These are phyloP conservation scores for Anas platyrhynchos DNA, from an alignment of 2,113 vertebrate genomes.

Conservation along the genomic window DNA sequence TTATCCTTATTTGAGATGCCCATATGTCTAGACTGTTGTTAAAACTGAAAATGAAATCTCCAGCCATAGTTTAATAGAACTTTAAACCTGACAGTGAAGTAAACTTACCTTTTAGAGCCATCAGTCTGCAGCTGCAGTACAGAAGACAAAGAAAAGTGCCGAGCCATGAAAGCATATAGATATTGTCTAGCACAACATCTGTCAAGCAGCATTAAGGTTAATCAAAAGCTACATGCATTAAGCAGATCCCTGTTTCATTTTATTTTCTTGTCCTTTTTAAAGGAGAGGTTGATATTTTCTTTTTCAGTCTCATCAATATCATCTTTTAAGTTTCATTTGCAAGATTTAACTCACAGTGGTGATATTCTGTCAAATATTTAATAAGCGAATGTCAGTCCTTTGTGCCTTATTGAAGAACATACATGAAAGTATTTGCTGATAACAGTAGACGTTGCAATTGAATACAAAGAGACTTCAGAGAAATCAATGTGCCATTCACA, in stretches of 20 bases:
- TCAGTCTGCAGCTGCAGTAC: slow-evolving; percentile 35
- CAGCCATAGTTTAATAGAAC: slow-evolving; percentile 54
- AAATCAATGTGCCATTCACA: slow-evolving; percentile 18
- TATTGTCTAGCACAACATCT: slow-evolving; percentile 29
- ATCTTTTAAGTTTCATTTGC: not conserved
- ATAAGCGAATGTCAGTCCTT: not conserved
- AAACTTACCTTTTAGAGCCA: slow-evolving; percentile 34
- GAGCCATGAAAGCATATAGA: not conserved
- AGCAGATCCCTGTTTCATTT: not conserved
- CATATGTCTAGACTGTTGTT: slow-evolving; percentile 50
- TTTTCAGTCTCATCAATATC: not conserved
- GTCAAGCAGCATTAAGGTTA: not conserved
- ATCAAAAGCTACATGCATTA: not conserved
- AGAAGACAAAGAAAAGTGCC: slow-evolving; percentile 46
- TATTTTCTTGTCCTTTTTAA: not conserved
- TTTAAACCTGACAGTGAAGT: slow-evolving; percentile 56
- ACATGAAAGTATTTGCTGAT: not conserved
- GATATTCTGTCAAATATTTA: not conserved
- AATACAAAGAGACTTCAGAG: slow-evolving; percentile 20
- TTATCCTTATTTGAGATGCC: slow-evolving; percentile 40
- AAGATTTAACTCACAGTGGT: not conserved
- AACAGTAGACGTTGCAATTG: not conserved
- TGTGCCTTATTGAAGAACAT: not conserved
- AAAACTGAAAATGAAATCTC: slow-evolving; percentile 56
- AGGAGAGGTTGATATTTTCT: not conserved